Evolutionary conservation across 2,113 vertebrate genomes (phyloP).

Genomic region (Gopherus flavomarginatus): DNA sequence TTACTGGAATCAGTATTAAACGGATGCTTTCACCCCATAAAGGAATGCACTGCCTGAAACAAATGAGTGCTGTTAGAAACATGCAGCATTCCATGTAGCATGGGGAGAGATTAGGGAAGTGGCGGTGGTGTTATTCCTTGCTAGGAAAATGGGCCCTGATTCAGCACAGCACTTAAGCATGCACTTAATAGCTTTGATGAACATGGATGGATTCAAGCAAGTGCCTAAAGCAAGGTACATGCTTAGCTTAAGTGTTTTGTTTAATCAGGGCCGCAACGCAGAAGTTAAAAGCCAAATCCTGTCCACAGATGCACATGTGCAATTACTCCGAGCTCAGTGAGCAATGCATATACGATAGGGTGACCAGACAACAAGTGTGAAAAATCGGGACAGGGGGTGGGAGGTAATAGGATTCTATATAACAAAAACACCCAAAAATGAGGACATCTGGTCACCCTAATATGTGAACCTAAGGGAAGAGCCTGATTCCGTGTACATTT

Average conservation of each 20-base stretch:
- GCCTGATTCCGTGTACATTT: neutral
- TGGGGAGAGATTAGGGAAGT: neutral
- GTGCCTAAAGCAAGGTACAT: fast-evolving
- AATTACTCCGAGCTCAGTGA: fast-evolving
- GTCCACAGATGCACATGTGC: neutral
- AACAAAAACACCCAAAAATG: too few relatives aligned
- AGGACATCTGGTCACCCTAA: too few relatives aligned
- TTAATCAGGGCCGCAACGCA: fast-evolving
- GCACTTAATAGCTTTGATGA: neutral
- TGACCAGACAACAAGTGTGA: too few relatives aligned
- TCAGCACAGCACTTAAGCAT: fast-evolving
- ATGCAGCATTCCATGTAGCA: neutral
- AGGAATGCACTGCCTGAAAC: conserved; percentile 16
- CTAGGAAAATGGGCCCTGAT: neutral
- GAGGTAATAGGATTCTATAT: too few relatives aligned
- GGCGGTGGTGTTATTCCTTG: neutral
- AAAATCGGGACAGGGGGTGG: too few relatives aligned
- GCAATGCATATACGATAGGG: neutral
- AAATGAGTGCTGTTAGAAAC: neutral
- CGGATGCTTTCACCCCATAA: neutral
- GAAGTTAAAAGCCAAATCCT: neutral
- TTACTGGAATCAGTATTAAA: neutral
- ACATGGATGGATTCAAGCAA: neutral
- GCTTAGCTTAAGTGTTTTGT: neutral
- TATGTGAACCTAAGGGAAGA: neutral